Base-by-base conservation (phyloP, 2,797 vertebrate species). In the Zenarchopterus dispar region DNA sequence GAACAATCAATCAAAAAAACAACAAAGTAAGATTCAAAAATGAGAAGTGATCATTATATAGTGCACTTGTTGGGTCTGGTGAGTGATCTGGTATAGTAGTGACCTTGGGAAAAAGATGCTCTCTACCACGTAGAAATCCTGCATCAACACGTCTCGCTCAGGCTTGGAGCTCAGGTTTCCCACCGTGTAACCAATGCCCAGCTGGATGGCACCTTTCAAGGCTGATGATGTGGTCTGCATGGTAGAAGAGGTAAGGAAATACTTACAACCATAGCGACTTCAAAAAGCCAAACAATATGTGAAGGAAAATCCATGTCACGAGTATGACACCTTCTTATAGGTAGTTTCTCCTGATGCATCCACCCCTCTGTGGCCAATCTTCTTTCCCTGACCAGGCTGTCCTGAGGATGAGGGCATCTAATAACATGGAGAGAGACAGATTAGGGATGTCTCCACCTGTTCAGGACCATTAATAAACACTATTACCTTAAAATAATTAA, bases 81-180 rank as follows among this genome's bases (percentile, higher is more conserved):
- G 42, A 23, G 48, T 15, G 13, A 55, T 49, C 19, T 48, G 13
- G 16, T 50, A 33, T 36, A 69, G 39, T 24, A 2, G 19, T 70
- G 26, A 97, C 97, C 96, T 98, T 65, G 97, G 97, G 78, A 99
- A 99, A 85, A 99, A 99, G 83, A 98, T 99, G 92, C 97, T 99
- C 82, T 99, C 97, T 73, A 99, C 97, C 62, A 99, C 97, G 0
- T 98, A 99, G 89, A 99, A 99, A 84, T 99, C 97, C 83, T 99
- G 97, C 97, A 99, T 99, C 70, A 99, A 88, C 50, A 99, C 97
- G 15, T 99, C 97, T 1, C 97, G 94, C 85, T 99, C 97, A 0
- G 97, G 97, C 85, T 99, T 99, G 76, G 97, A 99, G 92, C 96
- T 99, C 84, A 99, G 89, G 87, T 99, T 98, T 58, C 97, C 97